Conservation (phyloP, 2,888 invertebrate species). For the Leucania comma region DNA sequence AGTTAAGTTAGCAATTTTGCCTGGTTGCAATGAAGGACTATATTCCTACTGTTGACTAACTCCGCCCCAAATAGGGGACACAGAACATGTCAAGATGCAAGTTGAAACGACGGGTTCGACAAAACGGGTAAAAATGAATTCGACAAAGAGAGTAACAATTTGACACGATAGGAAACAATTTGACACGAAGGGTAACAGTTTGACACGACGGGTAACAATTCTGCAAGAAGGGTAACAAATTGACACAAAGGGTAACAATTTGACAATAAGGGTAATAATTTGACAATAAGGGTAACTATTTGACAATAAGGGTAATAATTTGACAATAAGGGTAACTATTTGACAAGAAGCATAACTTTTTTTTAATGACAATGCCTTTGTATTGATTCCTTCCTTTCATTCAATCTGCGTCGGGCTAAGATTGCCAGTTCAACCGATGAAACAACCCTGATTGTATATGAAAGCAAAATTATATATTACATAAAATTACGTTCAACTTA, state of each 20-base stretch:
- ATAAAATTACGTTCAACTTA: too few relatives aligned
- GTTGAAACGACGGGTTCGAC: not conserved
- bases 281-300: not conserved
- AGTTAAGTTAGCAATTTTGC: too few relatives aligned
- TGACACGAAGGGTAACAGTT: not conserved
- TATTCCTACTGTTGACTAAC: too few relatives aligned
- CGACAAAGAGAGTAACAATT: not conserved
- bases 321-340: not conserved
- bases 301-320: not conserved
- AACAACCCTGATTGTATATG: too few relatives aligned
- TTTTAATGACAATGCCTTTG: too few relatives aligned
- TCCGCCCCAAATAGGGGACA: too few relatives aligned
- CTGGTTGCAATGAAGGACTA: too few relatives aligned
- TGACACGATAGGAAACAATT: not conserved
- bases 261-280: not conserved
- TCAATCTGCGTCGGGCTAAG: too few relatives aligned
- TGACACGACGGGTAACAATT: not conserved
- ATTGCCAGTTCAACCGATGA: too few relatives aligned
- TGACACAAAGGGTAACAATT: not conserved
- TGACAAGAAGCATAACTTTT: not conserved
- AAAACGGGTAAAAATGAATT: not conserved
- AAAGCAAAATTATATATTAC: too few relatives aligned
- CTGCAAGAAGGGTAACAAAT: not conserved
- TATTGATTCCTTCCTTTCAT: too few relatives aligned
- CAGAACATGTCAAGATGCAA: too few relatives aligned